These are phyloP conservation scores for Nasonia vitripennis DNA, from an alignment of 1,140 invertebrate genomes.

Conservation along the genomic window DNA sequence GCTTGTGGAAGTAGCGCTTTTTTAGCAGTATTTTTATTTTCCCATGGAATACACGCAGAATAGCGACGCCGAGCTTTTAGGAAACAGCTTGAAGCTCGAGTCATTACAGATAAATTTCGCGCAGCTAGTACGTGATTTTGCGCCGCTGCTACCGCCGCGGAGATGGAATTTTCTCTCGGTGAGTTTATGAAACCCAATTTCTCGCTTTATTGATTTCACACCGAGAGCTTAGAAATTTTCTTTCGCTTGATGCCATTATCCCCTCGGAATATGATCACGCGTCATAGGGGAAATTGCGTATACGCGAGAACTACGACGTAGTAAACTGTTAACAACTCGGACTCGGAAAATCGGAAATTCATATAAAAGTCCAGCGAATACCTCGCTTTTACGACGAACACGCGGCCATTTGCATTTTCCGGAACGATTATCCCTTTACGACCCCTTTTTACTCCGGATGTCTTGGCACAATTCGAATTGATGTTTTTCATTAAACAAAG, in stretches of 20 bases:
- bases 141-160: too few species aligned
- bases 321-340: not conserved
- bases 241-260: not conserved
- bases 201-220: constrained; percentile 29
- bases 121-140: not conserved
- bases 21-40: not conserved
- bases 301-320: not conserved
- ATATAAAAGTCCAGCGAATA: not conserved
- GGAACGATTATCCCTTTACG: not conserved
- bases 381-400: too few species aligned
- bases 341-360: not conserved
- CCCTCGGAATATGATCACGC: not conserved
- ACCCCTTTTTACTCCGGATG: not conserved
- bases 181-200: constrained; percentile 31
- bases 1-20: not conserved
- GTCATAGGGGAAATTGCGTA: not conserved
- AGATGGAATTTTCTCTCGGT: not conserved
- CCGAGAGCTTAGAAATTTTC: not conserved
- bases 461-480: not conserved
- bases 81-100: not conserved
- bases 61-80: not conserved
- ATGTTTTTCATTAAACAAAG: not conserved
- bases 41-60: not conserved
- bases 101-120: too few species aligned
- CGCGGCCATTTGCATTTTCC: too few species aligned